Evolutionary conservation across 2,888 invertebrate genomes (phyloP).

Genomic region (Falcaria lacertinaria): DNA sequence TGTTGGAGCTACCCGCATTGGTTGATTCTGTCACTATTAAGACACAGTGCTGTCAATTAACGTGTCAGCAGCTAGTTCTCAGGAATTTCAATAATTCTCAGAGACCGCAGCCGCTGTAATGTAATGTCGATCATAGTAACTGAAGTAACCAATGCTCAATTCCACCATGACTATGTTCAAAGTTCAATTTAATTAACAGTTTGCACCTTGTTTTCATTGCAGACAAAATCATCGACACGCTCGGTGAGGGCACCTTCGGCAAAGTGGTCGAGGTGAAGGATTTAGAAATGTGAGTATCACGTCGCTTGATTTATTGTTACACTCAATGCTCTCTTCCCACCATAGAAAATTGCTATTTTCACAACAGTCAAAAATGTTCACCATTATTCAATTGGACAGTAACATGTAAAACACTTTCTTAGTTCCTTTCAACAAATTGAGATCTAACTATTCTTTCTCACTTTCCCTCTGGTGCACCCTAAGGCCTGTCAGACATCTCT

Average conservation of each 20-base stretch:
- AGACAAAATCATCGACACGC: conserved; percentile 99
- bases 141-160: conserved; percentile 38
- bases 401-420: no score
- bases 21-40: conserved; percentile 16
- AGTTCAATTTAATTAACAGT: conserved; percentile 45
- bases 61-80: conserved; percentile 12
- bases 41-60: background rate
- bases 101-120: no score
- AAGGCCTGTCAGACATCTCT: no score
- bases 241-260: conserved; percentile 99
- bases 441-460: no score
- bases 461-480: no score
- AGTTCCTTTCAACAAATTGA: no score
- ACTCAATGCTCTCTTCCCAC: background rate
- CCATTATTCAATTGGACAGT: no score
- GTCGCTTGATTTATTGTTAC: background rate
- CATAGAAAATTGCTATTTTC: no score
- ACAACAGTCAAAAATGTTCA: no score
- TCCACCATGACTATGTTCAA: conserved; percentile 59
- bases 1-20: conserved; percentile 46
- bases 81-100: conserved; percentile 14
- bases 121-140: conserved; percentile 14
- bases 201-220: conserved; percentile 83
- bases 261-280: conserved; percentile 99
- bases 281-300: conserved; percentile 90